Evolutionary conservation across 2,888 invertebrate genomes (phyloP).

Genomic region (Hypselothyrea guttata): DNA sequence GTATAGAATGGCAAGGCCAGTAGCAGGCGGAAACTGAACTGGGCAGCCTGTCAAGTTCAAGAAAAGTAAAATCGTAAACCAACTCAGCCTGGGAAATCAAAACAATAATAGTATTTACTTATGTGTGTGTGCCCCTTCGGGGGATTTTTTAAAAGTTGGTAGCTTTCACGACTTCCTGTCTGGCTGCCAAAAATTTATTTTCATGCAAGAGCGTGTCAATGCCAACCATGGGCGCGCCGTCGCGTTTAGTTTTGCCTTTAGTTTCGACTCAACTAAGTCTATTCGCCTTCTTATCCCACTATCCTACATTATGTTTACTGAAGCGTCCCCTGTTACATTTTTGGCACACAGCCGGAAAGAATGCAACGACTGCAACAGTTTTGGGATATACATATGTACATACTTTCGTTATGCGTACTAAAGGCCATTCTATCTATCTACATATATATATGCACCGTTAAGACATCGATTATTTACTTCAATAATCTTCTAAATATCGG

Average conservation of each 20-base stretch:
- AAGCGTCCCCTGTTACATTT: conserved; percentile 62
- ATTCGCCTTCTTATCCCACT: too few species aligned
- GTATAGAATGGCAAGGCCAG: conserved; percentile 19
- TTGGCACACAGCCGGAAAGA: conserved; percentile 59
- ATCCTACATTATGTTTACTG: conserved; percentile 19
- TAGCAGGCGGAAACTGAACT: conserved; percentile 23
- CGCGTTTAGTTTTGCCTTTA: conserved; percentile 25
- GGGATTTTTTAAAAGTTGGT: conserved; percentile 10
- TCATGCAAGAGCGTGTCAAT: conserved; percentile 61
- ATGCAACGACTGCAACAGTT: conserved; percentile 57
- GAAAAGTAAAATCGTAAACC: conserved; percentile 62
- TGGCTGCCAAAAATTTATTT: conserved; percentile 60
- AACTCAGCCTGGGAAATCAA: conserved; percentile 53
- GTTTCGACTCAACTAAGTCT: neutral
- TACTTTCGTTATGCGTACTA: conserved; percentile 8
- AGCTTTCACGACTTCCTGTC: conserved; percentile 48
- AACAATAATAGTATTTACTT: conserved; percentile 52
- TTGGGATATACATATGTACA: conserved; percentile 22
- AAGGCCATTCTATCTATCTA: neutral
- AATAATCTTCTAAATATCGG: too few species aligned
- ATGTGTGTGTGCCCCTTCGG: conserved; percentile 4
- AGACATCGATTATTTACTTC: too few species aligned
- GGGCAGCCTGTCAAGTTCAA: conserved; percentile 68
- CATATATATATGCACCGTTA: too few species aligned
- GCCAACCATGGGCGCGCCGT: conserved; percentile 49